Percentiles rank a stretch among this genome's conserved stretches.
Conservation (phyloP, 2,797 vertebrate genomes). For the Pitangus sulphuratus region DNA sequence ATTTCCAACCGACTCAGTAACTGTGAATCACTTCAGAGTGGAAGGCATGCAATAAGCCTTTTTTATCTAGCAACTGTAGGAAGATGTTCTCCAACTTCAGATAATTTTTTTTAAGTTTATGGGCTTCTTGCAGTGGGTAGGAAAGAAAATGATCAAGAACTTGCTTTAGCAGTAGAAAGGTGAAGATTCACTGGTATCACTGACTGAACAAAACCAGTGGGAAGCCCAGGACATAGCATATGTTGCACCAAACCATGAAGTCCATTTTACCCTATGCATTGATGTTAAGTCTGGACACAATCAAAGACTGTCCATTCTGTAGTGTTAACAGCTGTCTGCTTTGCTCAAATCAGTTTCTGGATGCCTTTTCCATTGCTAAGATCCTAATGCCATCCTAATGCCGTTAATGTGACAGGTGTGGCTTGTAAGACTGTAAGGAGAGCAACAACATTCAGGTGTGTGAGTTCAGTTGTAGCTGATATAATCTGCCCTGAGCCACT, state of each 20-base stretch:
- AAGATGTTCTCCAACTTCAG: background rate
- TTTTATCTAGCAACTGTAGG: background rate
- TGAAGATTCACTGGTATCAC: background rate
- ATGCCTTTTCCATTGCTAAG: background rate
- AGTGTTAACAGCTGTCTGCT: background rate
- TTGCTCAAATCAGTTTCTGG: background rate
- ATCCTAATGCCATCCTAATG: background rate
- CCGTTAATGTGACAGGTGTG: background rate
- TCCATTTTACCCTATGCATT: background rate
- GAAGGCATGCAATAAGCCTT: background rate
- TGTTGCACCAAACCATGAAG: background rate
- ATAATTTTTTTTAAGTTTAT: background rate
- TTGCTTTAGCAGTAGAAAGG: background rate
- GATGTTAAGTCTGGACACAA: background rate
- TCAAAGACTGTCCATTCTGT: background rate
- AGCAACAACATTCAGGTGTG: background rate
- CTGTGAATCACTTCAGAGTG: background rate
- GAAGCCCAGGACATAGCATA: background rate
- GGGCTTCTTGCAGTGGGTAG: background rate
- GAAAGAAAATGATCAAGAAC: background rate
- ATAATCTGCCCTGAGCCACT: background rate
- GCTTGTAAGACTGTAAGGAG: background rate
- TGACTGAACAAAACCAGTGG: background rate
- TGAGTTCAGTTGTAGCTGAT: background rate
- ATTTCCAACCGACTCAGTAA: background rate